Conservation (phyloP, 2,888 invertebrate species). For the Hyalella azteca region DNA sequence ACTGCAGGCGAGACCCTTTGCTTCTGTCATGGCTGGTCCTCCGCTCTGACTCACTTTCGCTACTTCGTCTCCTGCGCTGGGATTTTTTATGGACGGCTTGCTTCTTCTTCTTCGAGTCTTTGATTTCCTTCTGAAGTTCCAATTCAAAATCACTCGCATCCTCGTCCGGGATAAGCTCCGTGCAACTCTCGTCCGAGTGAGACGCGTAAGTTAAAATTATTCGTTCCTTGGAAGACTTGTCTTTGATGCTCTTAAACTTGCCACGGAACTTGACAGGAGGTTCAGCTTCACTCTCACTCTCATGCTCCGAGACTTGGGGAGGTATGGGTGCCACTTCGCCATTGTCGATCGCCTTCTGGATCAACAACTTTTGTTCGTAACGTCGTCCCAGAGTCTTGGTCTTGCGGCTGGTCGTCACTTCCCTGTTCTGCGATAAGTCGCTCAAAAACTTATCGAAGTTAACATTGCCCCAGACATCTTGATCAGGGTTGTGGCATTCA, state of each 20-base stretch:
- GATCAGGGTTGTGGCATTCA: not conserved
- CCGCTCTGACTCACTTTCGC: constrained; percentile 39
- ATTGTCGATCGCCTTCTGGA: constrained; percentile 55
- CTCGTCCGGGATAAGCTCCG: constrained; percentile 57
- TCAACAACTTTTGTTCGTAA: constrained; percentile 52
- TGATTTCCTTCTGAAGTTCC: constrained; percentile 53
- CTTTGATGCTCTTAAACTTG: constrained; percentile 56
- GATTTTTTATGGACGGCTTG: constrained; percentile 41
- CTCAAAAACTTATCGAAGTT: constrained; percentile 50
- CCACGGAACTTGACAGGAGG: constrained; percentile 55
- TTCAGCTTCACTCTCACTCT: constrained; percentile 56
- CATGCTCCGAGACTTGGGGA: constrained; percentile 42
- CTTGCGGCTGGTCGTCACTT: constrained; percentile 52
- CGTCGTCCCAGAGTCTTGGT: constrained; percentile 50
- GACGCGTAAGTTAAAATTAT: constrained; percentile 57
- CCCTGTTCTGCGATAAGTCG: constrained; percentile 50
- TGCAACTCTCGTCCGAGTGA: constrained; percentile 57
- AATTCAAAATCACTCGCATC: constrained; percentile 57
- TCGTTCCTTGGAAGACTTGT: constrained; percentile 51
- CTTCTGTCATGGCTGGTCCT: constrained; percentile 35
- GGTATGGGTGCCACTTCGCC: constrained; percentile 49
- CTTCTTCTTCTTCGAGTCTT: constrained; percentile 33
- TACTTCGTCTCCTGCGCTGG: constrained; percentile 40
- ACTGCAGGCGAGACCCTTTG: not conserved
- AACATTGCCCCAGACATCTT: constrained; percentile 20